Evolutionary conservation across 2,113 vertebrate species (phyloP), one percentile per base, ranked within the genome.

Genomic region (Benitochromis conjunctus): DNA sequence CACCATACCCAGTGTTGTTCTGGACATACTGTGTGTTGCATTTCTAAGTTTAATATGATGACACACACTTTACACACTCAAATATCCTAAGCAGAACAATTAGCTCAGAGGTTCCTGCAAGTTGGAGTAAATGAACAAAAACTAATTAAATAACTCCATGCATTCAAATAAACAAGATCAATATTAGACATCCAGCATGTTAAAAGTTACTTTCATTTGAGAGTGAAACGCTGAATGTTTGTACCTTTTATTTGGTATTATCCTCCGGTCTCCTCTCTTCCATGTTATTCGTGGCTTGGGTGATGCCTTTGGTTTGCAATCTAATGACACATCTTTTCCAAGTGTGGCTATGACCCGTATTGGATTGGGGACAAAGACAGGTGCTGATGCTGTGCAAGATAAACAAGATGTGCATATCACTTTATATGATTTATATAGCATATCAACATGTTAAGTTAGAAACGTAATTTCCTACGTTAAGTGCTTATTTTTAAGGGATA

Each of bases 231-330:
- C 3, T 24, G 9, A 43, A 8, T 2, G 24, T 13, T 38, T 26
- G 38, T 87, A 99, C 98, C 98, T 98, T 96, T 96, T 98, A 91
- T 62, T 99, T 21, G 95, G 96, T 92, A 96, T 96, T 41, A 99
- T 62, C 1, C 93, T 90, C 82, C 95, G 96, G 91, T 98, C 97
- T 86, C 96, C 97, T 94, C 97, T 99, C 92, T 91, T 98, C 98
- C 98, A 99, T 4, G 96, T 96, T 85, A 98, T 96, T 29, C 95
- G 84, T n/a, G 98, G 97, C 89, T 98, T 99, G 54, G 98, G 98
- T 69, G 98, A 99, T 0, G 97, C 98, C 88, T 96, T 94, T 2
- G 98, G 98, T 91, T 97, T 97, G 92, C 98, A 99, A 36, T 98
- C 98, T 26, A 99, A 94, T 10, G 95, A 78, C 19, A 98, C 96